Base-by-base conservation (phyloP, 2,113 vertebrate genomes). In the Emydura subglobosa region DNA sequence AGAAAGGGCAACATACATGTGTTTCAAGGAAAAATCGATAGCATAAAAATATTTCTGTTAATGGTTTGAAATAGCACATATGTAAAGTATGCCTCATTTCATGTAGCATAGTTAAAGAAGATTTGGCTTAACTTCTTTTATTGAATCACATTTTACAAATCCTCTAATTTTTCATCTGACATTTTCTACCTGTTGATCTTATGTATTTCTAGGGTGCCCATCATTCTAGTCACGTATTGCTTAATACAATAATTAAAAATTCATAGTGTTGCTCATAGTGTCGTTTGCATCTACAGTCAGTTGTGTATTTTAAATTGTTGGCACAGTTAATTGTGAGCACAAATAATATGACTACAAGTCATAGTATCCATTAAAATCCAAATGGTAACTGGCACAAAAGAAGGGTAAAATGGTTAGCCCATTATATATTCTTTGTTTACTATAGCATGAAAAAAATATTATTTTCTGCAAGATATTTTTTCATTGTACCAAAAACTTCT, bases 141-240 rank as follows among this genome's bases (percentile, higher is more conserved):
- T 42, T 74, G 22, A 22, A 39, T 80, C 14, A 31, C 4, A 55
- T 5, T 39, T 89, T 61, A 13, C 1, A 11, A 72, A 7, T 55
- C 11, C 49, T 2, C 3, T 34, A 83, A 57, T 44, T 68, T 49
- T 89, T 91, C 2, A 10, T 90, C 86, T 65, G 3, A 51, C 2
- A 44, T 34, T 44, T 10, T 79, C 12, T 81, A 68, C 24, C 25
- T 42, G 3, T 24, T 82, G 39, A 57, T 42, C 39, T 10, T 54
- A 42, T 82, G 25, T 39, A 53, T 54, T 25, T 82, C 13, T 55
- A 39, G 51, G 13, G 34, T 55, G 53, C 14, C 53, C n/a, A 3
- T 85, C 5, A 7, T 39, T 1, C 0, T 74, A 61, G 7, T 53
- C n/a, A 54, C 6, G 59, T 0, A 0, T 84, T 80, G 49, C 1